Percentiles rank a stretch among this genome's conserved stretches.
These are phyloP conservation scores for Anisognathus igniventris DNA, from an alignment of 2,797 vertebrate genomes.

Conservation along the genomic window DNA sequence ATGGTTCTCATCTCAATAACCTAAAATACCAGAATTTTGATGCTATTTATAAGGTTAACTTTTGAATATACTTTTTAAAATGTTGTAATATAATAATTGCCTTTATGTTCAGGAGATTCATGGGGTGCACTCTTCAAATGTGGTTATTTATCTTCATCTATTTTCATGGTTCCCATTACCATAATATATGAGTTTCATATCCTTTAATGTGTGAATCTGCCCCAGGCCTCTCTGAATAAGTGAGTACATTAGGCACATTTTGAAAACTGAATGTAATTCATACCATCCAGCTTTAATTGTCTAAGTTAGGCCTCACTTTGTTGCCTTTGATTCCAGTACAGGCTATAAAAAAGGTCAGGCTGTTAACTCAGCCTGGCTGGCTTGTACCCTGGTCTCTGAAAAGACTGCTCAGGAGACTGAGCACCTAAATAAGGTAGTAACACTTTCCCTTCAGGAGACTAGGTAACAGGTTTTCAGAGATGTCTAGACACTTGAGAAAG, in stretches of 20 bases:
- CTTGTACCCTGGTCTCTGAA: background rate
- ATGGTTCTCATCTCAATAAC: background rate
- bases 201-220: slow-evolving; percentile 31
- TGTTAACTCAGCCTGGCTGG: background rate
- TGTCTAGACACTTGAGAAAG: slow-evolving; percentile 42
- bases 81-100: background rate
- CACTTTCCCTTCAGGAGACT: background rate
- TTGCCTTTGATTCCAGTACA: background rate
- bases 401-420: background rate
- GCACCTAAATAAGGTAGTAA: background rate
- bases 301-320: background rate
- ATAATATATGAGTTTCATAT: slow-evolving; percentile 2
- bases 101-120: background rate
- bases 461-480: slow-evolving; percentile 31
- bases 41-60: background rate
- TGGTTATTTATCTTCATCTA: slow-evolving; percentile 22
- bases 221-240: slow-evolving; percentile 5
- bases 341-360: background rate
- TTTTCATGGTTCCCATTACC: slow-evolving; percentile 25
- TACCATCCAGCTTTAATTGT: background rate
- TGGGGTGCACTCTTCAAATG: background rate
- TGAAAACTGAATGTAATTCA: slow-evolving; percentile 18
- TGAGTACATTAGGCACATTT: slow-evolving; percentile 4
- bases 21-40: background rate
- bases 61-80: background rate